Percentiles rank a stretch among this genome's conserved stretches.
Conservation (phyloP, 2,797 vertebrate genomes). For the Remorina albescens region DNA sequence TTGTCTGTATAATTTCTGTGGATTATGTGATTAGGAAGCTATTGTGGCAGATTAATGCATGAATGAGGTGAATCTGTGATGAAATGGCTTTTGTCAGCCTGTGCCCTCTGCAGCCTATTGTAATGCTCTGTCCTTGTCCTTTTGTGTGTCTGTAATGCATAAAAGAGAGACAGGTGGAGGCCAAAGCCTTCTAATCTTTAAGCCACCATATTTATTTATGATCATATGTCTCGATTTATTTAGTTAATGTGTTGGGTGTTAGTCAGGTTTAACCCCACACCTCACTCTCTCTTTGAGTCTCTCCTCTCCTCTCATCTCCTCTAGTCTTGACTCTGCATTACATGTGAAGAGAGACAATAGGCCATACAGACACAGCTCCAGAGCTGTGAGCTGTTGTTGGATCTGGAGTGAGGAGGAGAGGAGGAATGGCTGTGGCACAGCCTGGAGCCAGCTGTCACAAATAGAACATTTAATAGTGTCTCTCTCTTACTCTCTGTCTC, state of each 20-base stretch:
- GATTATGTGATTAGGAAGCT: slow-evolving; percentile 89
- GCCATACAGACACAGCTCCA: slow-evolving; percentile 50
- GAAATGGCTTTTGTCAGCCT: slow-evolving; percentile 85
- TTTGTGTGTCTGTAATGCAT: slow-evolving; percentile 47
- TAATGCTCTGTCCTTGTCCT: slow-evolving; percentile 64
- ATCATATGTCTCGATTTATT: slow-evolving; percentile 78
- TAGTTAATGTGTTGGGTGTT: slow-evolving; percentile 66
- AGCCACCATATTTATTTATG: slow-evolving; percentile 71
- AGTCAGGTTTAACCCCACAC: slow-evolving; percentile 38
- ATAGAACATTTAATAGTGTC: slow-evolving; percentile 82
- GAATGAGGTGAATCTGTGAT: slow-evolving; percentile 83
- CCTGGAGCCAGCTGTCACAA: slow-evolving; percentile 83
- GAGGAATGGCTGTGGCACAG: slow-evolving; percentile 63
- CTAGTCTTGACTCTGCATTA: slow-evolving; percentile 19
- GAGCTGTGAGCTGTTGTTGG: slow-evolving; percentile 60
- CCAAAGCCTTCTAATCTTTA: slow-evolving; percentile 72
- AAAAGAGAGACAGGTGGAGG: slow-evolving; percentile 60
- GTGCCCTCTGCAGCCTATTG: slow-evolving; percentile 71
- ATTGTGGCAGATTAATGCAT: slow-evolving; percentile 85
- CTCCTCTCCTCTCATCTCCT: background rate
- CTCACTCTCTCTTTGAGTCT: slow-evolving; percentile 32
- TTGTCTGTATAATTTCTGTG: slow-evolving; percentile 85
- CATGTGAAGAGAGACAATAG: slow-evolving; percentile 17
- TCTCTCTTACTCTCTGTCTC: slow-evolving; percentile 74
- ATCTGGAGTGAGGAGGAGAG: slow-evolving; percentile 58